phyloP scores from a whole-genome alignment of 2,888 invertebrate species.

The Ormyrus pomaceus region DNA sequence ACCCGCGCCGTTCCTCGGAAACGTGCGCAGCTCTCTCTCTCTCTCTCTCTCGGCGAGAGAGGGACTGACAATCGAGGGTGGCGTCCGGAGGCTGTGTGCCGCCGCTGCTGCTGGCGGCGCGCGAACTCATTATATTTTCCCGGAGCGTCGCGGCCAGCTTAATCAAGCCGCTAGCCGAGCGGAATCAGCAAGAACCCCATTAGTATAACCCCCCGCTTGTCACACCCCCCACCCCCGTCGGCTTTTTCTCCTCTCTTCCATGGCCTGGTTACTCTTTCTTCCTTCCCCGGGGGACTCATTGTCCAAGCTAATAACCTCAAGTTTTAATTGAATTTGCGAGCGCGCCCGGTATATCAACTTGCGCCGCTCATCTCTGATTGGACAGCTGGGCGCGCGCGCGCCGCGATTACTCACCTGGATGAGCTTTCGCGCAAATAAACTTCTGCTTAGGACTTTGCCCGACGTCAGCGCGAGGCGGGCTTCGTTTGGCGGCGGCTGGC shows the following conservation, averaged over 20 bases:
- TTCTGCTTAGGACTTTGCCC: conserved; percentile 35
- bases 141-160: conserved; percentile 73
- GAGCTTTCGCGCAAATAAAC: conserved; percentile 57
- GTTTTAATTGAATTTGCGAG: conserved; percentile 74
- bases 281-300: conserved; percentile 68
- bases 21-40: conserved; percentile 26
- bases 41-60: conserved; percentile 8
- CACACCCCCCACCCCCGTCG: conserved; percentile 44
- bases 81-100: conserved; percentile 23
- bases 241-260: conserved; percentile 34
- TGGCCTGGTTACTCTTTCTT: no score
- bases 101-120: conserved; percentile 43
- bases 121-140: conserved; percentile 74
- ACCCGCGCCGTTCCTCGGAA: conserved; percentile 42
- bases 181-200: conserved; percentile 74
- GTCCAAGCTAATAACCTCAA: conserved; percentile 74
- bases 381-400: conserved; percentile 60
- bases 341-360: conserved; percentile 67
- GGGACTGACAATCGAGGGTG: conserved; percentile 51
- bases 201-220: conserved; percentile 67
- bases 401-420: conserved; percentile 62
- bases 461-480: no score
- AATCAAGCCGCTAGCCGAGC: conserved; percentile 74
- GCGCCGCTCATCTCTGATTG: conserved; percentile 66
- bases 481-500: no score